phyloP scores from a whole-genome alignment of 1,140 invertebrate species.

The Bombus pascuorum region DNA sequence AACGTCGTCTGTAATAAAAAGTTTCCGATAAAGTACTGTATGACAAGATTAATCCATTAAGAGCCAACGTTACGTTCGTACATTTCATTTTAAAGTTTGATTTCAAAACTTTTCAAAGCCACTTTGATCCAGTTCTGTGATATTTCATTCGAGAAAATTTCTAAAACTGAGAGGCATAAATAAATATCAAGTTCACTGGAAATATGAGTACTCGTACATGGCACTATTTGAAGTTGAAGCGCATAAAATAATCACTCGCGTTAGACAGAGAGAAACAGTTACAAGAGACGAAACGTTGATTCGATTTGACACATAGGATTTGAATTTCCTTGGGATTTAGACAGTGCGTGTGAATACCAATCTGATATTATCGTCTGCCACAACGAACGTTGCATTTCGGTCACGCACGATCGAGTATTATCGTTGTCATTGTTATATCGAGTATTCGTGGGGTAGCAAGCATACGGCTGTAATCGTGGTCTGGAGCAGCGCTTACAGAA shows the following conservation, averaged over 20 bases:
- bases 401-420: constrained; percentile 68
- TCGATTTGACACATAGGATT: constrained; percentile 24
- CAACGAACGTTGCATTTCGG: constrained; percentile 61
- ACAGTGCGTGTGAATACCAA: constrained; percentile 32
- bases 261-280: not conserved
- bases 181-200: not conserved
- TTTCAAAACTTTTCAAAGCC: no score
- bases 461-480: constrained; percentile 62
- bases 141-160: not conserved
- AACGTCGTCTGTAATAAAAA: not conserved
- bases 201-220: no score
- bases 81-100: no score
- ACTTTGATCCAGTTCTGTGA: not conserved
- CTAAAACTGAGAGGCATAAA: not conserved
- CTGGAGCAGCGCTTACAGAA: constrained; percentile 63
- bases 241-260: not conserved
- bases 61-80: no score
- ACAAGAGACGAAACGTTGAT: constrained; percentile 15
- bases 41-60: not conserved
- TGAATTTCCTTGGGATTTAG: constrained; percentile 48
- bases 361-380: constrained; percentile 54
- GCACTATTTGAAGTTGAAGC: not conserved
- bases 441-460: constrained; percentile 58
- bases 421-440: constrained; percentile 65
- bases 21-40: not conserved